These are phyloP conservation scores for Cetoscarus ocellatus DNA, from an alignment of 2,797 vertebrate species.

Conservation along the genomic window DNA sequence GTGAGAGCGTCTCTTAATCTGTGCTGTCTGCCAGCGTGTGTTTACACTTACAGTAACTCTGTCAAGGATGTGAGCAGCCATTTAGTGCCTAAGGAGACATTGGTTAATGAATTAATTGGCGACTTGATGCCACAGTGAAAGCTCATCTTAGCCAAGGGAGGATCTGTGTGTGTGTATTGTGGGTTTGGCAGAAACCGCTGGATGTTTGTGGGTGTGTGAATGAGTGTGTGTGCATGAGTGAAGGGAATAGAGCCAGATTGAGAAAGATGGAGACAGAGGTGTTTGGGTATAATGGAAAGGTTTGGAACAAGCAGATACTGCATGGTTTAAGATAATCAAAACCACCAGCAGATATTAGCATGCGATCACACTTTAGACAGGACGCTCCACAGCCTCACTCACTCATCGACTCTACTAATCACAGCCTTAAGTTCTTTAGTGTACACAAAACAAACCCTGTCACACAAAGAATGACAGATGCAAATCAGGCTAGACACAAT, in stretches of 20 bases:
- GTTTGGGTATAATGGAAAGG: constrained; percentile 63
- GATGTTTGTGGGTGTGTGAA: constrained; percentile 16
- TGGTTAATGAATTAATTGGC: constrained; percentile 78
- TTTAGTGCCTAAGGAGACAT: constrained; percentile 59
- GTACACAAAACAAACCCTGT: constrained; percentile 14
- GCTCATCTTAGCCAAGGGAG: constrained; percentile 60
- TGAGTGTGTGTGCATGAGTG: constrained; percentile 15
- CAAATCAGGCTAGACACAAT: constrained; percentile 15
- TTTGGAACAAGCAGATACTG: constrained; percentile 50
- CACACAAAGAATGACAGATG: background rate
- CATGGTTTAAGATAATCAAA: constrained; percentile 73
- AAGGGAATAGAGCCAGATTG: background rate
- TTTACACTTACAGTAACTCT: constrained; percentile 64
- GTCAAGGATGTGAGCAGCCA: constrained; percentile 55
- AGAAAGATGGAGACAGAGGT: constrained; percentile 18
- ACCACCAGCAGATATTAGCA: constrained; percentile 53
- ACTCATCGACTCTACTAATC: constrained; percentile 35
- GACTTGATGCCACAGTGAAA: constrained; percentile 70
- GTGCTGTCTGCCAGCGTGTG: constrained; percentile 51
- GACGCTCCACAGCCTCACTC: constrained; percentile 14
- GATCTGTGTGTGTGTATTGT: constrained; percentile 55
- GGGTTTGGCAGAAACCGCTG: constrained; percentile 55
- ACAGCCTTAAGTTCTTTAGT: constrained; percentile 27
- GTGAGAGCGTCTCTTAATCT: constrained; percentile 37
- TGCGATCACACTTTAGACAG: constrained; percentile 63